phyloP scores from a whole-genome alignment of 2,888 invertebrate genomes.

The Argyresthia goedartella region DNA sequence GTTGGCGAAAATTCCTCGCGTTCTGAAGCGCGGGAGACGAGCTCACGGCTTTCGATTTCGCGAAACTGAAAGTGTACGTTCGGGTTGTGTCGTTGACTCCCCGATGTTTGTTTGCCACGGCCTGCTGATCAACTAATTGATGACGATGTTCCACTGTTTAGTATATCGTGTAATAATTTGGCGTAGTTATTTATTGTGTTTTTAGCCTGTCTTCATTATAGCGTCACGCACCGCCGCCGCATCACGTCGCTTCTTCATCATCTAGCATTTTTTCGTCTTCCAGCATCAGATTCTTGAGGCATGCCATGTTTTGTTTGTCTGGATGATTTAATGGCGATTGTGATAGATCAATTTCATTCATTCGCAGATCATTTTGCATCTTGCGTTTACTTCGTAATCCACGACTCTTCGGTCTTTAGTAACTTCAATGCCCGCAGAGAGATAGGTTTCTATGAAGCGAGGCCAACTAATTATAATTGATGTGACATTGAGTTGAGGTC shows the following conservation, averaged over 20 bases:
- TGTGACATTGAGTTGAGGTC: no score
- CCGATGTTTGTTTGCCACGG: constrained; percentile 62
- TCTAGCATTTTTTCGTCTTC: neutral
- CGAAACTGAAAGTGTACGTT: constrained; percentile 68
- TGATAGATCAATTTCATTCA: no score
- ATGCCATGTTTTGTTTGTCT: neutral
- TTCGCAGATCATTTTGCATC: no score
- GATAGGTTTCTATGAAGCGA: no score
- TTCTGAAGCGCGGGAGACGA: constrained; percentile 33
- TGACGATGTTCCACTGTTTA: constrained; percentile 26
- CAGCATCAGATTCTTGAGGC: neutral
- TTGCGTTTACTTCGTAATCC: no score
- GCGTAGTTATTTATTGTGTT: constrained; percentile 48
- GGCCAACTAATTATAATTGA: no score
- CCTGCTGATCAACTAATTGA: constrained; percentile 40
- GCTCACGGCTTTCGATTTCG: constrained; percentile 55
- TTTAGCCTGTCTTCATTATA: constrained; percentile 29
- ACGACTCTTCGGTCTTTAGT: no score
- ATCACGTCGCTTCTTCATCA: neutral
- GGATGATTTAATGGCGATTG: neutral
- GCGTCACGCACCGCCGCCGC: constrained; percentile 22
- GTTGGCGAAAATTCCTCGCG: constrained; percentile 50
- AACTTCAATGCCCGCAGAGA: no score
- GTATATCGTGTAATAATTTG: constrained; percentile 57
- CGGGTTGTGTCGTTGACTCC: constrained; percentile 64